Evolutionary conservation across 2,888 invertebrate species (phyloP).

Genomic region (Germaria angustata): DNA sequence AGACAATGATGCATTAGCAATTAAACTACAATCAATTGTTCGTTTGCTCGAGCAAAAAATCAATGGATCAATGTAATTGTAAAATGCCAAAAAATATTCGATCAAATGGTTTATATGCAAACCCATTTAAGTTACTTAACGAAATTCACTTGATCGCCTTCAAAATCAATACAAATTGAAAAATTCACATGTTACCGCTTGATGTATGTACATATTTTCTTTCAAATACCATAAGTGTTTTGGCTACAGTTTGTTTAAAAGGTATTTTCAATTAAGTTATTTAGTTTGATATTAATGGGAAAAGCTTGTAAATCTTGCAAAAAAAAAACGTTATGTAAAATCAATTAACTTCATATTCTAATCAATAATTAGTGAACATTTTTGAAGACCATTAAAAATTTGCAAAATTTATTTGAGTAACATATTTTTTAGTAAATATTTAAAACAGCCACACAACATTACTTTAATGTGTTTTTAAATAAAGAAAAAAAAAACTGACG

Average conservation of each 20-base stretch:
- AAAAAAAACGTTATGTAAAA: too few species aligned
- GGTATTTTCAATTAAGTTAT: neutral
- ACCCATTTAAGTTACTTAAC: neutral
- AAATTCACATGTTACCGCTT: conserved; percentile 27
- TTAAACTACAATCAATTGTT: neutral
- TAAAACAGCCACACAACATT: too few species aligned
- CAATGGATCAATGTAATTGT: conserved; percentile 57
- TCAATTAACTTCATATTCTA: too few species aligned
- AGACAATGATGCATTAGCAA: conserved; percentile 16
- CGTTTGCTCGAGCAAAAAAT: conserved; percentile 26
- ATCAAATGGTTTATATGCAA: conserved; percentile 5
- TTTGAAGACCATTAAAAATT: too few species aligned
- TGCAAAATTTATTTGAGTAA: too few species aligned
- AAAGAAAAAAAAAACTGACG: too few species aligned
- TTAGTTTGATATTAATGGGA: neutral
- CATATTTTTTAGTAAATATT: too few species aligned
- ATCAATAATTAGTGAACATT: too few species aligned
- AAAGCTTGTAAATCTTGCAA: neutral
- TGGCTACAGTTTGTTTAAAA: neutral
- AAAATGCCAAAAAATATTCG: neutral
- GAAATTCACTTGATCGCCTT: conserved; percentile 36
- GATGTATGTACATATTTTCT: neutral
- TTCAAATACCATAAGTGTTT: neutral
- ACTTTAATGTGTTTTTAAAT: too few species aligned
- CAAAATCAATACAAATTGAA: conserved; percentile 26